These are phyloP conservation scores for Thryonomys swinderianus DNA, from an alignment of 2,113 vertebrate genomes.

Conservation along the genomic window DNA sequence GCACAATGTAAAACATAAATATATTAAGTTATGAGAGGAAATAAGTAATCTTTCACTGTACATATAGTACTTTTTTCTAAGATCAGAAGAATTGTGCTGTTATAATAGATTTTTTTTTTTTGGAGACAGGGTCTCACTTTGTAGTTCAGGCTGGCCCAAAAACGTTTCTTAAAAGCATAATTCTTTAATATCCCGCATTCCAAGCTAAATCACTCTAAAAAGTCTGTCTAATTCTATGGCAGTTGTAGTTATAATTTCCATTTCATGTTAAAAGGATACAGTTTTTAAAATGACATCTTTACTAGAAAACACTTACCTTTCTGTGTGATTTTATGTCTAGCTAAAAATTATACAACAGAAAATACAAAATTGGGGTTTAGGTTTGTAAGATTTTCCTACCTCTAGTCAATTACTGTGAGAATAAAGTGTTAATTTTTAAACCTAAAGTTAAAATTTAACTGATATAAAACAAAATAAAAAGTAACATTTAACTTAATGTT, in stretches of 20 bases:
- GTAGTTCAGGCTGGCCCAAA: background rate
- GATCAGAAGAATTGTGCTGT: background rate
- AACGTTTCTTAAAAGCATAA: constrained; percentile 47
- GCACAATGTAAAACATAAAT: background rate
- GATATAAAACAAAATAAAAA: background rate
- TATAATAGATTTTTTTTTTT: too few relatives aligned
- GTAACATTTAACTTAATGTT: constrained; percentile 48
- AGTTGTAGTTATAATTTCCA: background rate
- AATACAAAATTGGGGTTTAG: constrained; percentile 27
- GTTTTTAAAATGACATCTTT: constrained; percentile 1
- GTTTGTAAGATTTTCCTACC: constrained; percentile 8
- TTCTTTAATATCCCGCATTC: background rate
- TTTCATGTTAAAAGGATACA: constrained; percentile 17
- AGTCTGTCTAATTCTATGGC: background rate
- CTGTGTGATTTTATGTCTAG: background rate
- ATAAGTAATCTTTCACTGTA: background rate
- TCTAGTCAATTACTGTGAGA: background rate
- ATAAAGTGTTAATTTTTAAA: constrained; percentile 41
- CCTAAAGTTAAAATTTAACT: constrained; percentile 37
- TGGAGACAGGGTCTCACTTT: constrained; percentile 23
- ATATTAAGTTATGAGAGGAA: constrained; percentile 28
- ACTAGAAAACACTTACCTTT: background rate
- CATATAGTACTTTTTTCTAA: constrained; percentile 10
- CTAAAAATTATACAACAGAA: constrained; percentile 12
- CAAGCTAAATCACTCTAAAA: constrained; percentile 33